A percentile compares a stretch with the other conserved stretches of the same genome.
Conservation (phyloP, 2,888 invertebrate genomes). For the Dryococelus australis region DNA sequence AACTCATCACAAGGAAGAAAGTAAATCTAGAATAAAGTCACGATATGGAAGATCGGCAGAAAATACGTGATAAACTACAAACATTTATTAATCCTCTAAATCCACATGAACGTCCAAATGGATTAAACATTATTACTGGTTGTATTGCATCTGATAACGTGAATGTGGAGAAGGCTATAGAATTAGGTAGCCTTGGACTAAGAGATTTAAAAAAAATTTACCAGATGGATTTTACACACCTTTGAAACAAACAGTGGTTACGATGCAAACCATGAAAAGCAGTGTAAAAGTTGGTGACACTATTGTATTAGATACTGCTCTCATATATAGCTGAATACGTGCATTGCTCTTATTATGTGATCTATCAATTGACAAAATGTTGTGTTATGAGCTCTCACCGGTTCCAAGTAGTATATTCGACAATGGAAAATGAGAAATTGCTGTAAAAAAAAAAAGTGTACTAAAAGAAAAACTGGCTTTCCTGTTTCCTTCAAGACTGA, state of each 20-base stretch:
- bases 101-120: slow-evolving; percentile 22
- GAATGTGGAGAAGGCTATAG: slow-evolving; percentile 12
- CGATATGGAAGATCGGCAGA: slow-evolving; percentile 6
- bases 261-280: no score
- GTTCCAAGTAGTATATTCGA: not conserved
- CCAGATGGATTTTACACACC: slow-evolving; percentile 20
- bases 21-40: no score
- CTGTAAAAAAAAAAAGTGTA: not conserved
- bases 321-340: not conserved
- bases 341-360: not conserved
- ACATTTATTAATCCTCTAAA: slow-evolving; percentile 21
- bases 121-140: not conserved
- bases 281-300: no score
- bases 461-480: slow-evolving; percentile 5
- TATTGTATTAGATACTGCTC: slow-evolving; percentile 20
- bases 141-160: not conserved
- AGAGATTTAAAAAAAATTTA: slow-evolving; percentile 20
- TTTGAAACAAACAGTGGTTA: slow-evolving; percentile 27
- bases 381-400: no score
- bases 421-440: not conserved
- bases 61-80: slow-evolving; percentile 20
- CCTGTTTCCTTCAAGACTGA: not conserved
- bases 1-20: no score
- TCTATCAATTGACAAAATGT: slow-evolving; percentile 18
- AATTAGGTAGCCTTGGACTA: slow-evolving; percentile 22